Conservation (phyloP, 2,888 invertebrate species). For the Galeopsomyia nigrocyanea region DNA sequence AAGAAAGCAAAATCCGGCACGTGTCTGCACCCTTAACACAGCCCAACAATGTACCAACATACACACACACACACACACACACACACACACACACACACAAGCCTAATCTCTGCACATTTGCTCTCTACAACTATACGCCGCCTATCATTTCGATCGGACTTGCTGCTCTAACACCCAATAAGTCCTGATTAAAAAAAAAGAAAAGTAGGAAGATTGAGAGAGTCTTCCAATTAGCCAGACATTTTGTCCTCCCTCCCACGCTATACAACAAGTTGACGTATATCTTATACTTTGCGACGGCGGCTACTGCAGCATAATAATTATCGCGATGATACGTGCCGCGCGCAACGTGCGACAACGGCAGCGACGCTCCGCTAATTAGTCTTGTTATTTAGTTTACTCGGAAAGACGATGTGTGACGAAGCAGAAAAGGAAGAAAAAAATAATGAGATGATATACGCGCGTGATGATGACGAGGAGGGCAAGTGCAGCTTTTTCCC, state of each 20-base stretch:
- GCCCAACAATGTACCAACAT: slow-evolving; percentile 12
- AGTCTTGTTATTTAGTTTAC: slow-evolving; percentile 65
- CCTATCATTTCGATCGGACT: slow-evolving; percentile 9
- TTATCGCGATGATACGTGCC: slow-evolving; percentile 53
- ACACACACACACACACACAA: slow-evolving; percentile 27
- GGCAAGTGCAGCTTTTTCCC: no score
- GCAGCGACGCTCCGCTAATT: slow-evolving; percentile 56
- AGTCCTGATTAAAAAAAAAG: no score
- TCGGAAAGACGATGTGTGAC: slow-evolving; percentile 9
- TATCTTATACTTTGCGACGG: background rate
- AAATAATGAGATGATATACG: slow-evolving; percentile 19
- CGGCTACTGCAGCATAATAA: slow-evolving; percentile 33
- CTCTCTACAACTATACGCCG: slow-evolving; percentile 43
- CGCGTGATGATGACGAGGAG: no score
- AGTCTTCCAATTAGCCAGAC: slow-evolving; percentile 16
- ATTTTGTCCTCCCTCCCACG: slow-evolving; percentile 47
- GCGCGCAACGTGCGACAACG: slow-evolving; percentile 47
- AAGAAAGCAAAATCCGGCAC: no score
- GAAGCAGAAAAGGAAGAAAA: background rate
- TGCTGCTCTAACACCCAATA: no score
- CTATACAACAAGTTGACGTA: no score
- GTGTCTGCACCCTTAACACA: no score
- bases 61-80: slow-evolving; percentile 31
- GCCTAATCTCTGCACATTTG: slow-evolving; percentile 23
- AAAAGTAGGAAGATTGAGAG: background rate